Evolutionary conservation across 1,140 invertebrate species (phyloP).

Genomic region (Philaenus spumarius): DNA sequence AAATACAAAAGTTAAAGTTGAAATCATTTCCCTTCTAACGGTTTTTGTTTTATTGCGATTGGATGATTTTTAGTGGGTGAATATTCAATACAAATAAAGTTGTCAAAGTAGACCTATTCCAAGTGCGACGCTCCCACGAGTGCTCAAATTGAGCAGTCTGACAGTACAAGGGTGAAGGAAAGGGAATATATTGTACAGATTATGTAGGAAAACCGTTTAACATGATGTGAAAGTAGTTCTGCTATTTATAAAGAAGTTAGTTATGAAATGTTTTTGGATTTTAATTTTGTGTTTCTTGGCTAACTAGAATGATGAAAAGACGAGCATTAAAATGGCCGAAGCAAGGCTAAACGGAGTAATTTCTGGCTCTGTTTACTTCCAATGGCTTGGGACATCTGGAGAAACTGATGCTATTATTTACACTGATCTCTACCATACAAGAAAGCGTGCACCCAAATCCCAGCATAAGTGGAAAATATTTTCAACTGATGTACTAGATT

Average conservation of each 20-base stretch:
- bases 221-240: background rate
- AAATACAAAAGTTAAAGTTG: too few relatives aligned
- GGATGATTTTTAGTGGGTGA: too few relatives aligned
- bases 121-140: too few relatives aligned
- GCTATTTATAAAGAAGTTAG: background rate
- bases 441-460: conserved; percentile 46
- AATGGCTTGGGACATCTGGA: conserved; percentile 62
- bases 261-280: background rate
- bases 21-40: too few relatives aligned
- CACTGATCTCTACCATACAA: conserved; percentile 59
- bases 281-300: conserved; percentile 15
- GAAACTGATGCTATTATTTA: conserved; percentile 67
- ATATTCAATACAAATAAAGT: too few relatives aligned
- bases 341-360: conserved; percentile 73
- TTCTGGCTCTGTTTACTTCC: conserved; percentile 72
- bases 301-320: conserved; percentile 51
- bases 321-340: conserved; percentile 69
- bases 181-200: background rate
- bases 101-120: too few relatives aligned
- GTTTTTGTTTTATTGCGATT: too few relatives aligned
- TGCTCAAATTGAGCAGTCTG: too few relatives aligned
- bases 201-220: background rate
- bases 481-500: conserved; percentile 81
- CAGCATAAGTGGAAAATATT: conserved; percentile 85
- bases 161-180: too few relatives aligned